Percentiles rank a stretch among this genome's conserved stretches.
Conservation (phyloP, 2,888 invertebrate species). For the Caenorhabditis drosophilae region DNA sequence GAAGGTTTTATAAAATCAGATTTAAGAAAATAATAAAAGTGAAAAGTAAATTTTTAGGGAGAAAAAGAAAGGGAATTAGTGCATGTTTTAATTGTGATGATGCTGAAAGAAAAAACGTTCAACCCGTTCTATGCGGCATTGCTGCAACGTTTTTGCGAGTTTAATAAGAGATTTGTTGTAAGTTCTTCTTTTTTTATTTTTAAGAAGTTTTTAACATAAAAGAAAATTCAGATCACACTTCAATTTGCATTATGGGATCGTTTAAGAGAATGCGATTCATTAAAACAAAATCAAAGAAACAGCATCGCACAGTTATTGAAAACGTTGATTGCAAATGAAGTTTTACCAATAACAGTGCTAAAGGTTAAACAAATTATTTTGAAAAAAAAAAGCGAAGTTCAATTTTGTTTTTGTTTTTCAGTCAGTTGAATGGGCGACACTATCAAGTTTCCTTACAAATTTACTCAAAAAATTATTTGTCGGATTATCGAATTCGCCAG, state of each 20-base stretch:
- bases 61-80: conserved; percentile 50
- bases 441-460: conserved; percentile 16
- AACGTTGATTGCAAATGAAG: conserved; percentile 37
- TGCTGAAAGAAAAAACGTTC: conserved; percentile 79
- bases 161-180: conserved; percentile 78
- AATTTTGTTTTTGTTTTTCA: conserved; percentile 11
- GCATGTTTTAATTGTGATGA: conserved; percentile 49
- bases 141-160: conserved; percentile 82
- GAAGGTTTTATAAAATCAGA: too few relatives aligned
- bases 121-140: conserved; percentile 88
- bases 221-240: conserved; percentile 78
- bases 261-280: conserved; percentile 79
- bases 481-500: conserved; percentile 26
- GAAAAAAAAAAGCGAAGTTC: neutral
- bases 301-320: conserved; percentile 39
- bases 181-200: neutral
- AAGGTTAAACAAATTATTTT: conserved; percentile 37
- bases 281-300: conserved; percentile 71
- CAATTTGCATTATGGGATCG: conserved; percentile 91
- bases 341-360: conserved; percentile 43
- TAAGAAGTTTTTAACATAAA: neutral
- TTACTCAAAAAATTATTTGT: conserved; percentile 43
- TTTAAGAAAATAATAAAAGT: too few relatives aligned
- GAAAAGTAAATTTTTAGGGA: too few relatives aligned
- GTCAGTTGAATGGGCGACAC: conserved; percentile 51